Conservation (phyloP, 2,113 vertebrate species). For the Cololabis saira region DNA sequence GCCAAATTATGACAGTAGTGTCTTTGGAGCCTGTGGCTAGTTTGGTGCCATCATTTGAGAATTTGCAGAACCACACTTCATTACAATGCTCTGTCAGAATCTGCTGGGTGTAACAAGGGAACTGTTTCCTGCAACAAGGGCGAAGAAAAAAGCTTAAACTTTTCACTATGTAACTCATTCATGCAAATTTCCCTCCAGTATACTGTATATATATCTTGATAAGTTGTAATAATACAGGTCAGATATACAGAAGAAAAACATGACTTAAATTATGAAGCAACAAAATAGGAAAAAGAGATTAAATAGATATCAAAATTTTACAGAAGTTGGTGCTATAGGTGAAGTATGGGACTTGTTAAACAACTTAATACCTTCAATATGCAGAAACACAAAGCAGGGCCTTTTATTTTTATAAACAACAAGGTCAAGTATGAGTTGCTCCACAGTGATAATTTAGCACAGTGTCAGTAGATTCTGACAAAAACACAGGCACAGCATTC, state of each 20-base stretch:
- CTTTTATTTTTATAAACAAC: too few relatives aligned
- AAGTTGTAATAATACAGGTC: neutral
- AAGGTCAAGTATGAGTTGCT: too few relatives aligned
- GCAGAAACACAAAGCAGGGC: too few relatives aligned
- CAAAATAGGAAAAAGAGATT: too few relatives aligned
- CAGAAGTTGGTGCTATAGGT: too few relatives aligned
- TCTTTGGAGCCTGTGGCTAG: slow-evolving; percentile 99
- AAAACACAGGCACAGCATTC: too few relatives aligned
- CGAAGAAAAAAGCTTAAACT: slow-evolving; percentile 1
- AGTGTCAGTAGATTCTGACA: too few relatives aligned
- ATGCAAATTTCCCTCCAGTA: neutral
- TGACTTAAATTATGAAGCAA: too few relatives aligned
- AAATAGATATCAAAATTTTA: too few relatives aligned
- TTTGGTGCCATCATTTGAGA: slow-evolving; percentile 99
- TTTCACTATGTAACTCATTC: neutral
- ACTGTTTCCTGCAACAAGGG: slow-evolving; percentile 89
- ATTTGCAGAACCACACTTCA: slow-evolving; percentile 99
- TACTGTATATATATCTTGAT: neutral
- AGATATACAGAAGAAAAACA: neutral
- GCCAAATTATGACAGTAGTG: slow-evolving; percentile 99
- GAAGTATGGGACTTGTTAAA: too few relatives aligned
- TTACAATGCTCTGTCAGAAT: slow-evolving; percentile 99
- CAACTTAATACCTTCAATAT: too few relatives aligned
- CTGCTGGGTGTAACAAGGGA: slow-evolving; percentile 98
- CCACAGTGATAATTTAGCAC: too few relatives aligned